phyloP scores from a whole-genome alignment of 2,888 invertebrate genomes.

The Smittia sp. region DNA sequence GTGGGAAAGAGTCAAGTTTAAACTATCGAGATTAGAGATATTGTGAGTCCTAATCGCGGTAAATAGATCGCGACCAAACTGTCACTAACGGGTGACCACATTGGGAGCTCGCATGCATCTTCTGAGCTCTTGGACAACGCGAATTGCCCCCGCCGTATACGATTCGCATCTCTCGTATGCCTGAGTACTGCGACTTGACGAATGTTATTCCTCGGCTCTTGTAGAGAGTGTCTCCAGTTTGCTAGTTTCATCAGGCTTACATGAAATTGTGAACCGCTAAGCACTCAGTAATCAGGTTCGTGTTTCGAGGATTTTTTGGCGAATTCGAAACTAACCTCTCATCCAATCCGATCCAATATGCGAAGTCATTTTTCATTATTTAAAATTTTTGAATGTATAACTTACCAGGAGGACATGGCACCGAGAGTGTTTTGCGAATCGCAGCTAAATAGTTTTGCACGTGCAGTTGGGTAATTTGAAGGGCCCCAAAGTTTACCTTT shows the following conservation, averaged over 20 bases:
- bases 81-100: no score
- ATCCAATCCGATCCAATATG: background rate
- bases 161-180: slow-evolving; percentile 27
- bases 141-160: background rate
- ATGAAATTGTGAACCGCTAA: slow-evolving; percentile 29
- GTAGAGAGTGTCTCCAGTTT: slow-evolving; percentile 37
- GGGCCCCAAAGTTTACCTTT: no score
- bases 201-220: slow-evolving; percentile 39
- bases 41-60: no score
- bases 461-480: no score
- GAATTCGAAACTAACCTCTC: slow-evolving; percentile 25
- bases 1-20: background rate
- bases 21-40: background rate
- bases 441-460: background rate
- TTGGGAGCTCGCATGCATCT: no score
- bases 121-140: no score
- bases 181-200: slow-evolving; percentile 37
- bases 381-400: slow-evolving; percentile 40
- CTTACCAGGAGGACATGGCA: background rate
- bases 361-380: slow-evolving; percentile 39
- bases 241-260: slow-evolving; percentile 26
- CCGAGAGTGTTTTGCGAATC: background rate
- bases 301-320: background rate
- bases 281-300: slow-evolving; percentile 14
- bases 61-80: no score